Evolutionary conservation across 2,113 vertebrate genomes (phyloP).

Genomic region (Sphaerodactylus townsendi): DNA sequence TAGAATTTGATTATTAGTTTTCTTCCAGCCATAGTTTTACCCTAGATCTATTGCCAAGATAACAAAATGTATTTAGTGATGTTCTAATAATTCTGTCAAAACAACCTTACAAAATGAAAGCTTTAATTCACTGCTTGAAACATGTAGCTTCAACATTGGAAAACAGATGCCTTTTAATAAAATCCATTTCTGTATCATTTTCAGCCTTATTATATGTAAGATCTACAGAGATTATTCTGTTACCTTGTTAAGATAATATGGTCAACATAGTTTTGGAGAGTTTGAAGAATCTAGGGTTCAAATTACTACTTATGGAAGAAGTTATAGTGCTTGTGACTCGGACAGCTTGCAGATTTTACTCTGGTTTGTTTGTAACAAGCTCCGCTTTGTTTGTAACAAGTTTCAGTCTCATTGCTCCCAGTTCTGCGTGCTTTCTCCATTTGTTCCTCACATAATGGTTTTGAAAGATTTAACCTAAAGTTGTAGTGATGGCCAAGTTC

Average conservation of each 20-base stretch:
- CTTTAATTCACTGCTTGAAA: slow-evolving; percentile 57
- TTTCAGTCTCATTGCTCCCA: too few species aligned
- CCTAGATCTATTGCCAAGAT: slow-evolving; percentile 48
- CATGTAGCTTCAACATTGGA: slow-evolving; percentile 36
- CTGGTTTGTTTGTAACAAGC: too few species aligned
- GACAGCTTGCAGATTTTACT: too few species aligned
- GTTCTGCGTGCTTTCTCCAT: too few species aligned
- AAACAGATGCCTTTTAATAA: slow-evolving; percentile 46
- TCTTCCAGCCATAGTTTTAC: slow-evolving; percentile 31
- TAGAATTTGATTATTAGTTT: background rate
- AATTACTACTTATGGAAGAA: background rate
- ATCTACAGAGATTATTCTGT: background rate
- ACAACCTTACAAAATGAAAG: slow-evolving; percentile 43
- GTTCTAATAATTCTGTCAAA: slow-evolving; percentile 59
- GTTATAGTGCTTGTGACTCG: too few species aligned
- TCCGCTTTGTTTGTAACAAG: too few species aligned
- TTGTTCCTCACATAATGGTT: too few species aligned
- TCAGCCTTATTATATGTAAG: background rate
- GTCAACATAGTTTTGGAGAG: background rate
- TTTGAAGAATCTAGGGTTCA: background rate
- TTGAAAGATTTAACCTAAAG: too few species aligned
- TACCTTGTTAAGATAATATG: background rate
- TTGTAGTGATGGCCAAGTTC: too few species aligned
- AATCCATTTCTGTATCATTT: background rate
- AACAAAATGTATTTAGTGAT: slow-evolving; percentile 46